phyloP scores from a whole-genome alignment of 2,113 vertebrate genomes.

The Gorsachius goisagi region DNA sequence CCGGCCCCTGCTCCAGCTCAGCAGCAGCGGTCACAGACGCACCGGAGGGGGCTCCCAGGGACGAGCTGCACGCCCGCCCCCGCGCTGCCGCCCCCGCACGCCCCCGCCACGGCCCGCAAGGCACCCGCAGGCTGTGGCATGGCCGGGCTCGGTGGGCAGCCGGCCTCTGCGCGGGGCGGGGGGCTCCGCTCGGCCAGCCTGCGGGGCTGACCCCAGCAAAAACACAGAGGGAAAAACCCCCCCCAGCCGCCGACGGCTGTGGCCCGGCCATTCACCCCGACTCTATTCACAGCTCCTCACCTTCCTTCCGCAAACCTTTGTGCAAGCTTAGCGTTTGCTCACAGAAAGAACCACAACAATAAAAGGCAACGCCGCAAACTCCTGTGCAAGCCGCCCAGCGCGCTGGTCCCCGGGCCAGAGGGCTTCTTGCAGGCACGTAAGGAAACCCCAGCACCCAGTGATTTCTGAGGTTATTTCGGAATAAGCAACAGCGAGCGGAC shows the following conservation, averaged over 20 bases:
- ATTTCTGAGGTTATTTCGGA: background rate
- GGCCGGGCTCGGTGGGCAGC: no score
- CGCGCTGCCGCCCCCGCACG: no score
- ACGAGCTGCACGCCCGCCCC: no score
- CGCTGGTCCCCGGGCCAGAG: fast-evolving
- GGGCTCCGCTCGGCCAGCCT: background rate
- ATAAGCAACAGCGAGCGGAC: background rate
- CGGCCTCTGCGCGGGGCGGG: no score
- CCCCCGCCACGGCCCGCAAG: no score
- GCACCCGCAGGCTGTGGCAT: no score
- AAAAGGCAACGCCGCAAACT: background rate
- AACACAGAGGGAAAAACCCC: fast-evolving
- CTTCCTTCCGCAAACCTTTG: background rate
- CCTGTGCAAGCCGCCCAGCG: fast-evolving
- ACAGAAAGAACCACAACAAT: background rate
- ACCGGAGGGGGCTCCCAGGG: background rate
- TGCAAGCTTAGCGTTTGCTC: background rate
- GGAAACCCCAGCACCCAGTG: background rate
- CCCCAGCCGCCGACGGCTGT: fast-evolving
- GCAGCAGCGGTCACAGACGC: background rate
- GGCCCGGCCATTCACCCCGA: background rate
- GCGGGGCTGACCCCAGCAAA: background rate
- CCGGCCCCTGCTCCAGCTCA: background rate
- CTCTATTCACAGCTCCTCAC: background rate
- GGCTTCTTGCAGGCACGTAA: background rate